Base-by-base conservation (phyloP, 2,888 invertebrate species). In the Willowsia nigromaculata region DNA sequence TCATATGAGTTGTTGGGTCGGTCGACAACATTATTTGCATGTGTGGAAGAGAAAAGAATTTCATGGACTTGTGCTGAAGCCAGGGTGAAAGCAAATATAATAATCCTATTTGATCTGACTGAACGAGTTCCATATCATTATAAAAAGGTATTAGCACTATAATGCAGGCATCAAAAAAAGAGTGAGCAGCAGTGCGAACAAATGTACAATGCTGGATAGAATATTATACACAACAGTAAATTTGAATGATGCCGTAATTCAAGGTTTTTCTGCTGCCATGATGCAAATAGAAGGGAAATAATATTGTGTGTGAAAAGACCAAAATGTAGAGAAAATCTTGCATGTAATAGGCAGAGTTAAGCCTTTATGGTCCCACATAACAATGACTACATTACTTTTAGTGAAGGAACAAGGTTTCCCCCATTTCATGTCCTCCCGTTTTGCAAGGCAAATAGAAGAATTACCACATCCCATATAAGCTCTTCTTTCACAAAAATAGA, bases 41-140 rank as follows among this genome's bases (percentile, higher is more conserved):
- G n/a, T n/a, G n/a, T n/a, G n/a, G n/a, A n/a, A n/a, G n/a, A n/a
- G n/a, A n/a, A n/a, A n/a, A n/a, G n/a, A n/a, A n/a, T n/a, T n/a
- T n/a, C n/a, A n/a, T n/a, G n/a, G n/a, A n/a, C n/a, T n/a, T n/a
- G n/a, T n/a, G n/a, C n/a, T n/a, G 15, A 50, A 50, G 50, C 15
- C 7, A 56, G 30, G 30, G 81, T 40, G 62, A 59, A 81, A 81
- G 62, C 27, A 62, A 81, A 62, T 40, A 33, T 53, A 25, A 76
- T 76, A 76, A 76, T 71, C 50, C 68, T 37, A 83, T 83, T 83
- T 68, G 50, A 68, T 50, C 33, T 53, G 43, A 25, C 18, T 43
- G 81, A 81, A 62, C 27, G 71, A 71, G 11, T 25, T 15, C 37
- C 40, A 71, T 37, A 22, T 71, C 71, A 71, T 71, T 65, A 65